phyloP scores from a whole-genome alignment of 2,113 vertebrate species.

The Dissostichus mawsoni region DNA sequence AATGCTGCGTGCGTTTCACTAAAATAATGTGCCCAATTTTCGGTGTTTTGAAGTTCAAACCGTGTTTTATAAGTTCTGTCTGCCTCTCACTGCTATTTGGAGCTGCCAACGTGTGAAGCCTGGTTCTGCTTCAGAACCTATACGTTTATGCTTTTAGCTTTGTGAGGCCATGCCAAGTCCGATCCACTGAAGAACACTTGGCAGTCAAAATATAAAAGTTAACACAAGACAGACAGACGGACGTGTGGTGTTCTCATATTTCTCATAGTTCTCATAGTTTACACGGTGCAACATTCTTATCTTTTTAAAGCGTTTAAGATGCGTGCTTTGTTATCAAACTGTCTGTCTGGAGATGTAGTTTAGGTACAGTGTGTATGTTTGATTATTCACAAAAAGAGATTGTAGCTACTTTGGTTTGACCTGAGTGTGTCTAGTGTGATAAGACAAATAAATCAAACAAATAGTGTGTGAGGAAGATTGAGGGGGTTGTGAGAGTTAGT shows the following conservation, averaged over 20 bases:
- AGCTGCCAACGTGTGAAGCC: conserved; percentile 52
- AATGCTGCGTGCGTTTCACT: neutral
- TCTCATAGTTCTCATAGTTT: conserved; percentile 67
- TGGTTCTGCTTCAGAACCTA: conserved; percentile 38
- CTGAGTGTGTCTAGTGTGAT: conserved; percentile 12
- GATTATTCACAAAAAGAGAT: conserved; percentile 26
- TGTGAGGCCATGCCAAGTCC: conserved; percentile 24
- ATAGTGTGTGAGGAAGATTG: neutral
- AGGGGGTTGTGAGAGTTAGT: conserved; percentile 25
- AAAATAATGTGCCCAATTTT: neutral
- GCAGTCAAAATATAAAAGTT: conserved; percentile 28
- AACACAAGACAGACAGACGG: conserved; percentile 31
- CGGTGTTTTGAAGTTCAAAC: conserved; percentile 34
- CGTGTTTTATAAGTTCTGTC: conserved; percentile 9
- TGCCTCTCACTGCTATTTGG: conserved; percentile 32
- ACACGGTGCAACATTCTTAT: conserved; percentile 32
- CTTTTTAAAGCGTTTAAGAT: conserved; percentile 37
- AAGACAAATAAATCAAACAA: conserved; percentile 37
- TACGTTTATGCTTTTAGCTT: conserved; percentile 37
- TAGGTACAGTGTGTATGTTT: conserved; percentile 17
- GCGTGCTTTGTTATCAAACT: conserved; percentile 11
- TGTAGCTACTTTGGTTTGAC: conserved; percentile 29
- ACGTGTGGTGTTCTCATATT: neutral
- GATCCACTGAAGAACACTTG: conserved; percentile 17
- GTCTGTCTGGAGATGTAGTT: conserved; percentile 53